These are phyloP conservation scores for Catostylus mosaicus DNA, from an alignment of 30 jellyfish, hydroid and myxozoan genomes.

Conservation along the genomic window DNA sequence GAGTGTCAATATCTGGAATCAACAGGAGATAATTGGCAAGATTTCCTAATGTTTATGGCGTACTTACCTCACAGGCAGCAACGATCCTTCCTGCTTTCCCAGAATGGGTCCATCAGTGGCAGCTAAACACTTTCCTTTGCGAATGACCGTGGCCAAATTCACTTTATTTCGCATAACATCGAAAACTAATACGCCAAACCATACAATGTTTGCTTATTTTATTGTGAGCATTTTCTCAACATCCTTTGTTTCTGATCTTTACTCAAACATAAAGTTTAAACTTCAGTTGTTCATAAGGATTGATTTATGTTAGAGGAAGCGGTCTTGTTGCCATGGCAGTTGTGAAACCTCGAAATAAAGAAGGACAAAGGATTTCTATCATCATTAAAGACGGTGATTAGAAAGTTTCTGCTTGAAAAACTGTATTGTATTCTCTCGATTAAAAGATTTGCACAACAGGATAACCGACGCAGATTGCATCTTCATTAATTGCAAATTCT, in stretches of 20 bases:
- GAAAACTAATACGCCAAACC: not conserved
- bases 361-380: not conserved
- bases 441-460: too few relatives aligned
- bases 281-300: not conserved
- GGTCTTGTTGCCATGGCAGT: constrained; percentile 23
- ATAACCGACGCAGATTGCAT: too few relatives aligned
- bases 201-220: not conserved
- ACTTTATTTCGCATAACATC: not conserved
- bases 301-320: constrained; percentile 30
- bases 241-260: not conserved
- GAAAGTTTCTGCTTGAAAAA: not conserved
- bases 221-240: constrained; percentile 1
- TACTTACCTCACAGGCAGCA: too few relatives aligned
- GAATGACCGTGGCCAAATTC: not conserved
- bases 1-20: too few relatives aligned
- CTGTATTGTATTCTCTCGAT: not conserved
- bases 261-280: not conserved
- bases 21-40: too few relatives aligned
- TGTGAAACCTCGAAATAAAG: not conserved
- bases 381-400: not conserved
- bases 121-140: too few relatives aligned
- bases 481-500: too few relatives aligned
- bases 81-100: too few relatives aligned
- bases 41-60: too few relatives aligned
- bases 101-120: too few relatives aligned